These are phyloP conservation scores for Trichechus manatus DNA, from an alignment of 2,113 vertebrate species.

Conservation along the genomic window DNA sequence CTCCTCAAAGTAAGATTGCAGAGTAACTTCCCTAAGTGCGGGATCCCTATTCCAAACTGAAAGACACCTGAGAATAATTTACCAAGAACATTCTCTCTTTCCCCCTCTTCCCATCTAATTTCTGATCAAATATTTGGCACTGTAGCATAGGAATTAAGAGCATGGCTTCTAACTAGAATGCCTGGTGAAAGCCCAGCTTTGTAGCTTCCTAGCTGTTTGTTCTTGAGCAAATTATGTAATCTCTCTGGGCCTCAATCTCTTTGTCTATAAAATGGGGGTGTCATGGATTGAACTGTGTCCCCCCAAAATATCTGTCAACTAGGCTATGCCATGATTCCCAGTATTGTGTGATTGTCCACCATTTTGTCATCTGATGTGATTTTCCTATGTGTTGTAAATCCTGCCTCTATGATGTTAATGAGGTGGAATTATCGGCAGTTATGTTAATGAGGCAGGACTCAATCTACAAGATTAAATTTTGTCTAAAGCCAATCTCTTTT, in stretches of 20 bases:
- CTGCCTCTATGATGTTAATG: too few species aligned
- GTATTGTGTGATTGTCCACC: too few species aligned
- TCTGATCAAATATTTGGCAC: not conserved
- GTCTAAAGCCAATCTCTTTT: too few species aligned
- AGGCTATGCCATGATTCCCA: too few species aligned
- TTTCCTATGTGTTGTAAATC: too few species aligned
- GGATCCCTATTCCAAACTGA: not conserved
- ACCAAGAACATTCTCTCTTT: not conserved
- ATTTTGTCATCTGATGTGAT: too few species aligned
- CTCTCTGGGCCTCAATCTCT: not conserved
- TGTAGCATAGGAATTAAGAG: not conserved
- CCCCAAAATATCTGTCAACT: too few species aligned
- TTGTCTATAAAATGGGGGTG: not conserved
- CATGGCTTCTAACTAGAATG: not conserved
- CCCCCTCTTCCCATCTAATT: not conserved
- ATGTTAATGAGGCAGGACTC: too few species aligned
- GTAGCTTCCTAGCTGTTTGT: conserved; percentile 11
- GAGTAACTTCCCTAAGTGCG: accelerated
- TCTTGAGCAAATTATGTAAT: not conserved
- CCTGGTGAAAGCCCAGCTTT: not conserved
- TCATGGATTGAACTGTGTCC: too few species aligned
- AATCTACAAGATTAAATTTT: too few species aligned
- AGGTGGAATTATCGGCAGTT: too few species aligned
- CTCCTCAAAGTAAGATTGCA: not conserved
- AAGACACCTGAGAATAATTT: not conserved